Evolutionary conservation across 2,888 invertebrate genomes (phyloP), one percentile per base, ranked within the genome.

Genomic region (Elmis aenea): DNA sequence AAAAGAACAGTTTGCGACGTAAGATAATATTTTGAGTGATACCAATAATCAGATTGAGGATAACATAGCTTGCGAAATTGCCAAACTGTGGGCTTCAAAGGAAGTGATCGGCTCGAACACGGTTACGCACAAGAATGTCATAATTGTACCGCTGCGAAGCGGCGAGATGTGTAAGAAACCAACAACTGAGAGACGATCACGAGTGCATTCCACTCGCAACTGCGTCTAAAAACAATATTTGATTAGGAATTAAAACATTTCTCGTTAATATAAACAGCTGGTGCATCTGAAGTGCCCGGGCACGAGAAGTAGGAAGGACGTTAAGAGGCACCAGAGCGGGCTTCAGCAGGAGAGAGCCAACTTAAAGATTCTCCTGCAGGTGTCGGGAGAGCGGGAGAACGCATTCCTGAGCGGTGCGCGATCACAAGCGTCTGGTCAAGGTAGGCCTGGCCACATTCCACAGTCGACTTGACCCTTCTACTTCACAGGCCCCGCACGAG

Each of bases 351-450:
- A n/a, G n/a, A n/a, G n/a, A n/a, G n/a, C n/a, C n/a, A n/a, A n/a
- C n/a, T n/a, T n/a, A n/a, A n/a, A n/a, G 18, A 33, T 26, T 31
- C 12, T 27, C 30, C 24, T 34, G 42, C 42, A 48, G 42, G 44
- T 48, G 44, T n/a, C n/a, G n/a, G 41, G 51, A 55, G 55, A 59
- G 53, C 51, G 55, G 32, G 58, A 61, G 56, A 58, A 59, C 59
- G 60, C 61, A 64, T 62, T 63, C 62, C 62, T 62, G 59, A 59
- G 53, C 62, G 54, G 59, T 62, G 61, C 58, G 59, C 58, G 62
- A 62, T 60, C 62, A 61, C 61, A 61, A 62, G 57, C 61, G 62
- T 64, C 62, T 64, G 62, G 64, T 63, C 64, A 63, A 63, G 63
- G 64, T 60, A 61, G 61, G 59, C 59, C 62, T 60, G 59, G 62